Percentiles rank a stretch among this genome's conserved stretches.
Evolutionary conservation across 2,113 vertebrate genomes (phyloP).

Genomic region (Protobothrops flavoviridis): DNA sequence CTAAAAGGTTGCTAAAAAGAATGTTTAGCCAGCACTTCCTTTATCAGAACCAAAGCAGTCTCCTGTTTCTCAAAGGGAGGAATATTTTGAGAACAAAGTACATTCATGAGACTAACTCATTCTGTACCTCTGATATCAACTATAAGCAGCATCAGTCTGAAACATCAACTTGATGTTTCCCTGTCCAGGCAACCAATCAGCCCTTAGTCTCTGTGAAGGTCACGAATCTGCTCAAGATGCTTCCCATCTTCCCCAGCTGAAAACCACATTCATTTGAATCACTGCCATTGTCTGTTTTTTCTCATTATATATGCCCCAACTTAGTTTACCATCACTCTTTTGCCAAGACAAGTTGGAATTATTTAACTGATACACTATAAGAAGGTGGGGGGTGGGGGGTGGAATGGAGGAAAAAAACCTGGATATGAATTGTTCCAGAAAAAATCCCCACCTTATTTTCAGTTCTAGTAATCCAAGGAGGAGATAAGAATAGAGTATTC

Average conservation of each 20-base stretch:
- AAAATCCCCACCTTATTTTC: background rate
- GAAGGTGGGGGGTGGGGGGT: rapidly evolving
- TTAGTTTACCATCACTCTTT: background rate
- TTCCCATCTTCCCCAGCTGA: background rate
- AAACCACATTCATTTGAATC: background rate
- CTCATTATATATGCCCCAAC: background rate
- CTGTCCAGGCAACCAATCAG: background rate
- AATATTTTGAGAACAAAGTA: background rate
- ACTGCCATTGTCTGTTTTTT: background rate
- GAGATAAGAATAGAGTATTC: background rate
- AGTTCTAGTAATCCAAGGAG: background rate
- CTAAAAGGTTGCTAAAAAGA: background rate
- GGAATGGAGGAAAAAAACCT: background rate
- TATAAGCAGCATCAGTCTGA: background rate
- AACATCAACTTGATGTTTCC: background rate
- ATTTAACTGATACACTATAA: background rate
- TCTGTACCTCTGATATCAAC: background rate
- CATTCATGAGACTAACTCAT: background rate
- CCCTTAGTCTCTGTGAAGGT: background rate
- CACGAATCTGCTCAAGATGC: background rate
- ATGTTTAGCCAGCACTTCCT: background rate
- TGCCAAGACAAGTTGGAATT: background rate
- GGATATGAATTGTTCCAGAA: background rate
- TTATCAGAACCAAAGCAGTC: background rate
- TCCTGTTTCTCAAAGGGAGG: background rate